Evolutionary conservation across 2,888 invertebrate genomes (phyloP).

Genomic region (Agrenia bidenticulata): DNA sequence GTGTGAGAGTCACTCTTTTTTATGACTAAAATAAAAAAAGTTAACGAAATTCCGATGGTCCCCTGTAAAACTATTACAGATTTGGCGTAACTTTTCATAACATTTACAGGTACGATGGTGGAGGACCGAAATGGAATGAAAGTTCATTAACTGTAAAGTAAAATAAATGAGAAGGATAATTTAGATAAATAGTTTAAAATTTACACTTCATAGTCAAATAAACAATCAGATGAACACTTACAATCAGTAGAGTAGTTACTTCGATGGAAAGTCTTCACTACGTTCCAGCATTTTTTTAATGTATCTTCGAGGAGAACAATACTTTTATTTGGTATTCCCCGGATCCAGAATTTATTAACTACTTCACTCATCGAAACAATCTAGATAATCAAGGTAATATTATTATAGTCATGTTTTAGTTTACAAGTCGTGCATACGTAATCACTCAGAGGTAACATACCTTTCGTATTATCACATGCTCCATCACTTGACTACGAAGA

Average conservation of each 20-base stretch:
- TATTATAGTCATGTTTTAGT: not conserved
- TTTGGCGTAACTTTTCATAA: too few species aligned
- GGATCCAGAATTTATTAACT: constrained; percentile 30
- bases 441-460: too few species aligned
- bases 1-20: too few species aligned
- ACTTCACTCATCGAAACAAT: constrained; percentile 27
- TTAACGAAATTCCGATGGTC: too few species aligned
- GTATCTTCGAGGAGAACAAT: constrained; percentile 34
- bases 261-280: constrained; percentile 24
- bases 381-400: not conserved
- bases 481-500: constrained; percentile 36
- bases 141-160: constrained; percentile 43
- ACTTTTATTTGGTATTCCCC: constrained; percentile 23
- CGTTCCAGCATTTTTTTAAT: constrained; percentile 44
- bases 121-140: constrained; percentile 38
- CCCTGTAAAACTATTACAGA: too few species aligned
- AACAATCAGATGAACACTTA: too few species aligned
- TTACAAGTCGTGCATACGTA: too few species aligned
- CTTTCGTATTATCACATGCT: constrained; percentile 39
- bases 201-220: too few species aligned
- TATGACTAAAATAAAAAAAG: too few species aligned
- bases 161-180: too few species aligned
- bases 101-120: constrained; percentile 32
- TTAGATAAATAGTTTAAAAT: too few species aligned
- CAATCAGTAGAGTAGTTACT: constrained; percentile 21